Evolutionary conservation across 2,113 vertebrate genomes (phyloP).

Genomic region (Phylloscopus trochilus): DNA sequence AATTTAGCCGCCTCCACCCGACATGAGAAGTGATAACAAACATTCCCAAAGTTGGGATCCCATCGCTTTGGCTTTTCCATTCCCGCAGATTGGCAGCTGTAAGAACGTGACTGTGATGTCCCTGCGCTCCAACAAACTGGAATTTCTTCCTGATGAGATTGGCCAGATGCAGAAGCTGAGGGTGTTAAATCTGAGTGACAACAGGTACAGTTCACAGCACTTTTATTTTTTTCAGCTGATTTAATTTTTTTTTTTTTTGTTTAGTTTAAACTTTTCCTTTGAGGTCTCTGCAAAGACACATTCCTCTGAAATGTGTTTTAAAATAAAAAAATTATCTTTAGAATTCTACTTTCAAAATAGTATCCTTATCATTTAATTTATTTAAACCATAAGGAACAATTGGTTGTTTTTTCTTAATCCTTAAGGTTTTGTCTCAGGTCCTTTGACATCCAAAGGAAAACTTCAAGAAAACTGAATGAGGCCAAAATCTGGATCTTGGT

Average conservation of each 20-base stretch:
- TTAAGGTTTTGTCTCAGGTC: neutral
- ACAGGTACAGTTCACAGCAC: slow-evolving; percentile 81
- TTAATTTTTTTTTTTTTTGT: neutral
- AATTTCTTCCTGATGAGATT: slow-evolving; percentile 97
- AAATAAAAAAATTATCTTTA: neutral
- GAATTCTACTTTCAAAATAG: neutral
- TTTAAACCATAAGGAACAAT: neutral
- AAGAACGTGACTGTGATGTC: slow-evolving; percentile 98
- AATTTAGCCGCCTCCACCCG: neutral
- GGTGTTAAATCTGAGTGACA: slow-evolving; percentile 96
- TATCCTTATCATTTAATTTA: fast-evolving
- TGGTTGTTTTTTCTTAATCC: neutral
- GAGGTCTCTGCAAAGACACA: neutral
- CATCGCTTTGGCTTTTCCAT: neutral
- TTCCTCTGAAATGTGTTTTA: neutral
- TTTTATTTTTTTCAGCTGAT: neutral
- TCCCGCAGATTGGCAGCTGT: slow-evolving; percentile 91
- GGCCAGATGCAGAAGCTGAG: slow-evolving; percentile 98
- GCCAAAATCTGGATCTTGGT: neutral
- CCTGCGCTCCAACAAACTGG: slow-evolving; percentile 94
- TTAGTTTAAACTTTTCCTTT: neutral
- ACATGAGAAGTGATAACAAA: neutral
- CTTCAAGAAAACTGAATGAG: neutral
- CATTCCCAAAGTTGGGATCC: neutral
- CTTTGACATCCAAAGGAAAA: neutral